phyloP scores from a whole-genome alignment of 2,888 invertebrate species.

The Parascotia fuliginaria region DNA sequence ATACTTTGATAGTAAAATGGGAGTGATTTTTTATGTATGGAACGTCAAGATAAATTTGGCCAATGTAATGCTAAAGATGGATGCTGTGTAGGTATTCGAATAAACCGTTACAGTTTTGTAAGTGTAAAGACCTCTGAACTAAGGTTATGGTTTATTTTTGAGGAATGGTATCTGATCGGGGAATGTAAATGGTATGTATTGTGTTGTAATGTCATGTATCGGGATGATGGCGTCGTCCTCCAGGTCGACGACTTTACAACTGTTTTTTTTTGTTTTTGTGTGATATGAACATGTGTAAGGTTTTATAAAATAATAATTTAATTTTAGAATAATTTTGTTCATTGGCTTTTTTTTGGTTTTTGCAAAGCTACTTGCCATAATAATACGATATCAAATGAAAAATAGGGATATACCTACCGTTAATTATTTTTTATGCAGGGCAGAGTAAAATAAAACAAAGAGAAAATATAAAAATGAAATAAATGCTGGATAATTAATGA shows the following conservation, averaged over 20 bases:
- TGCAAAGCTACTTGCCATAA: too few species aligned
- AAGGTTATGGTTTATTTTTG: slow-evolving; percentile 25
- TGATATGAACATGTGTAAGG: neutral
- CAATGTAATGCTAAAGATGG: slow-evolving; percentile 23
- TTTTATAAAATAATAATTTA: neutral
- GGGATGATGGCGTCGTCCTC: slow-evolving; percentile 63
- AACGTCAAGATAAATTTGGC: slow-evolving; percentile 6
- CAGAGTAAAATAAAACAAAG: too few species aligned
- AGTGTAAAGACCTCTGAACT: slow-evolving; percentile 34
- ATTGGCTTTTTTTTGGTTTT: too few species aligned
- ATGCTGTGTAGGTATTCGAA: slow-evolving; percentile 20
- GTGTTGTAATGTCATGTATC: slow-evolving; percentile 68
- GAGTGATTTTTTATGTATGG: neutral
- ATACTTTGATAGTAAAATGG: neutral
- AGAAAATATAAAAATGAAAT: too few species aligned
- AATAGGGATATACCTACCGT: too few species aligned
- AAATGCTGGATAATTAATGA: too few species aligned
- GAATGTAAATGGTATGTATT: slow-evolving; percentile 61
- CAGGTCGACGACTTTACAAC: slow-evolving; percentile 59
- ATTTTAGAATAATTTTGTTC: neutral
- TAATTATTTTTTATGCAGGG: too few species aligned
- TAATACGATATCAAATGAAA: too few species aligned
- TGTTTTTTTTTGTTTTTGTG: slow-evolving; percentile 17
- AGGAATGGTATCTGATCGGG: slow-evolving; percentile 54
- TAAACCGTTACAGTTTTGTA: slow-evolving; percentile 23